Percentiles rank a stretch among this genome's conserved stretches.
phyloP scores from a whole-genome alignment of 2,888 invertebrate species.

The Dasypolia templi region DNA sequence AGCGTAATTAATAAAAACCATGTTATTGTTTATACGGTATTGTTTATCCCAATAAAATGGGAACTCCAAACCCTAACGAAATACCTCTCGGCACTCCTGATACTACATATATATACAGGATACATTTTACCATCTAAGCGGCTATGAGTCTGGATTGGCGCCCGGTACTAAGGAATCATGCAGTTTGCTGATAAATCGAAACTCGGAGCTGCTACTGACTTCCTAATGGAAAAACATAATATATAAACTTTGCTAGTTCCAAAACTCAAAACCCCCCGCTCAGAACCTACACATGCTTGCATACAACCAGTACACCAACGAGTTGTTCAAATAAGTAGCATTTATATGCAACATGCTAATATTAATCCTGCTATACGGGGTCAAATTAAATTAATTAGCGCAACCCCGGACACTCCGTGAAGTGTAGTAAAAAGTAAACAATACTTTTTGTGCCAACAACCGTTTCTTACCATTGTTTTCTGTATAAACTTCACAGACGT shows the following conservation, averaged over 20 bases:
- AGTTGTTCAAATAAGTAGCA: neutral
- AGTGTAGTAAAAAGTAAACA: too few relatives aligned
- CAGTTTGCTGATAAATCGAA: neutral
- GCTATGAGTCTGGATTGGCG: neutral
- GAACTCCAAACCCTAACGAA: too few relatives aligned
- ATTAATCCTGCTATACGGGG: neutral
- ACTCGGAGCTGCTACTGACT: neutral
- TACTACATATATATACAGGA: too few relatives aligned
- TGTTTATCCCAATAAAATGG: too few relatives aligned
- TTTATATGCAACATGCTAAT: neutral
- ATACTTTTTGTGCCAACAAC: too few relatives aligned
- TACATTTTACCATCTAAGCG: neutral
- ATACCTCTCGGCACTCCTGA: too few relatives aligned
- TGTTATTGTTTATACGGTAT: too few relatives aligned
- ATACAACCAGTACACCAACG: neutral
- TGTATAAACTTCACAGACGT: too few relatives aligned
- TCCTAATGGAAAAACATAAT: neutral
- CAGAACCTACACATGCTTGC: neutral
- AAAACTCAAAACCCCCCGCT: neutral
- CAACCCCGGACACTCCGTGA: too few relatives aligned
- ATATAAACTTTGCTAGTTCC: neutral
- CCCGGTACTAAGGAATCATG: neutral
- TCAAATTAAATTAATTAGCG: too few relatives aligned
- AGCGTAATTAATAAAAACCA: too few relatives aligned
- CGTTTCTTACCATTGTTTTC: too few relatives aligned